phyloP scores from a whole-genome alignment of 2,797 vertebrate species.

The Sorex maritimensis region DNA sequence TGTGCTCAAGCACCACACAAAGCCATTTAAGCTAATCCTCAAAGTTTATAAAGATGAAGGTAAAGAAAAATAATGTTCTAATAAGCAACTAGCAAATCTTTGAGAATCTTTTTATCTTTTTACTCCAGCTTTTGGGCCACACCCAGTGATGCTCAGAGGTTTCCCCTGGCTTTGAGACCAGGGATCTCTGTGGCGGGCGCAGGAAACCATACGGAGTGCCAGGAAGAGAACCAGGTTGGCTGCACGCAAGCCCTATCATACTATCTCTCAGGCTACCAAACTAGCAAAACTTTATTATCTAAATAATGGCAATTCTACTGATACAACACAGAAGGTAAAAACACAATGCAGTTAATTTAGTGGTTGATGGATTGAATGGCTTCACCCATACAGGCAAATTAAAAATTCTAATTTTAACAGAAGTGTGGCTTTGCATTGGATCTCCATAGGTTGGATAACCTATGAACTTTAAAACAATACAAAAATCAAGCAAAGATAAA shows the following conservation, averaged over 20 bases:
- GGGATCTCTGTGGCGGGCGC: too few species aligned
- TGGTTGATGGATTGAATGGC: background rate
- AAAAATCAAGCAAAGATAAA: slow-evolving; percentile 39
- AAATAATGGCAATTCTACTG: slow-evolving; percentile 61
- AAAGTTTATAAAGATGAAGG: background rate
- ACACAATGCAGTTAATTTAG: slow-evolving; percentile 49
- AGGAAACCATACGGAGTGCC: too few species aligned
- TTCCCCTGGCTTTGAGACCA: too few species aligned
- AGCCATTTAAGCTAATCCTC: background rate
- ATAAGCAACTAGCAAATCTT: too few species aligned
- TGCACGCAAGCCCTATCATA: too few species aligned
- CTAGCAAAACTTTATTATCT: slow-evolving; percentile 50
- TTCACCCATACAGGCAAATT: background rate
- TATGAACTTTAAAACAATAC: slow-evolving; percentile 59
- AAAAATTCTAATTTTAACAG: slow-evolving; percentile 25
- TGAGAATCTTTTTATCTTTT: too few species aligned
- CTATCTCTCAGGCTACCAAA: background rate
- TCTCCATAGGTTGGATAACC: slow-evolving; percentile 7
- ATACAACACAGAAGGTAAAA: slow-evolving; percentile 68
- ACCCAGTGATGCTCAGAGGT: too few species aligned
- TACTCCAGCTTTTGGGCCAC: too few species aligned
- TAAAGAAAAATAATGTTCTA: background rate
- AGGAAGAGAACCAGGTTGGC: too few species aligned
- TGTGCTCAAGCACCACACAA: background rate
- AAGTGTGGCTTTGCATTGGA: slow-evolving; percentile 46